These are phyloP conservation scores for Drosophila subquinaria DNA, from an alignment of 2,888 invertebrate genomes.

Conservation along the genomic window DNA sequence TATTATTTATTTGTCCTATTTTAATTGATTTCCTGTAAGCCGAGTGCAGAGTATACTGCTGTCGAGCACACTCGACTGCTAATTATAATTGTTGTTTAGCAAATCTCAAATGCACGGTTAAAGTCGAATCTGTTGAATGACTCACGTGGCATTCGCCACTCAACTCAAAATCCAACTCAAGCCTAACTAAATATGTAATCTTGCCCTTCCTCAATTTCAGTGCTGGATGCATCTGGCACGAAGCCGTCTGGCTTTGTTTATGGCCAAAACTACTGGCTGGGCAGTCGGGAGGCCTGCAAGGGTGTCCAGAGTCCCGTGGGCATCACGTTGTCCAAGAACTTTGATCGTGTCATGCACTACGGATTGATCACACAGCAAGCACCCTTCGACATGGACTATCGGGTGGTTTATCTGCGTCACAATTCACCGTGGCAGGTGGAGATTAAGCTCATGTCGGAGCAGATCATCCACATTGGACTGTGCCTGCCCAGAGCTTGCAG, in stretches of 20 bases:
- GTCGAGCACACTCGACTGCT: background rate
- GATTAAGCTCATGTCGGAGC: conserved; percentile 85
- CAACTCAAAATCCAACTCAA: background rate
- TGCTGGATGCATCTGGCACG: conserved; percentile 87
- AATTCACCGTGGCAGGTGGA: conserved; percentile 86
- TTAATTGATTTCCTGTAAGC: background rate
- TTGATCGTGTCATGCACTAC: conserved; percentile 84
- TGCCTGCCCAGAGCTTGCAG: conserved; percentile 86
- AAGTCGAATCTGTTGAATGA: conserved; percentile 1
- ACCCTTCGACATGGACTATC: conserved; percentile 85
- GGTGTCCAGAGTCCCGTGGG: conserved; percentile 84
- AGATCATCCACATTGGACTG: conserved; percentile 86
- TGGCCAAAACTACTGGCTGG: conserved; percentile 88
- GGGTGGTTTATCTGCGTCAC: conserved; percentile 85
- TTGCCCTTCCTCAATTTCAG: conserved; percentile 71
- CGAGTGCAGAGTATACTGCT: background rate
- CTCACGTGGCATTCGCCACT: background rate
- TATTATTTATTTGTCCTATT: background rate
- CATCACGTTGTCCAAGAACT: conserved; percentile 84
- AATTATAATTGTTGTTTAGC: background rate
- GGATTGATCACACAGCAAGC: conserved; percentile 83
- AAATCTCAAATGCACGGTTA: conserved; percentile 2
- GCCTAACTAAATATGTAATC: background rate
- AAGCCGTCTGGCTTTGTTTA: conserved; percentile 87
- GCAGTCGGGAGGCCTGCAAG: conserved; percentile 86